phyloP scores from a whole-genome alignment of 2,113 vertebrate species.

The Drymodes brunneopygia region DNA sequence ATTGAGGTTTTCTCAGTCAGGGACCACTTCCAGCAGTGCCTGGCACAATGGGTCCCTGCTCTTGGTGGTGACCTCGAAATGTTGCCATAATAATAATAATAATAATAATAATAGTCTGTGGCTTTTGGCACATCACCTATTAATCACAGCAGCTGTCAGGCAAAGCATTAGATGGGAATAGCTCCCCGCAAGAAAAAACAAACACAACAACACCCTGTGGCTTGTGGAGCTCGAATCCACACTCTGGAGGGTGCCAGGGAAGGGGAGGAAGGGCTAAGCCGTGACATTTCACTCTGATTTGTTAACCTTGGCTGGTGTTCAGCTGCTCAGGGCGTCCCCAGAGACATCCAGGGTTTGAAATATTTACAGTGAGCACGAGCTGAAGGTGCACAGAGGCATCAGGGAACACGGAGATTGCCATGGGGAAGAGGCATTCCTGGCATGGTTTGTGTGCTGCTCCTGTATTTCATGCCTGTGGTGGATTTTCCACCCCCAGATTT shows the following conservation, averaged over 20 bases:
- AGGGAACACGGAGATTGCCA: not conserved
- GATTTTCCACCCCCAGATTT: not conserved
- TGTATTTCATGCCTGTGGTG: not conserved
- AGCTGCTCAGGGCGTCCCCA: not conserved
- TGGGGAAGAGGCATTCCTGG: not conserved
- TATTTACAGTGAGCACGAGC: slow-evolving; percentile 27
- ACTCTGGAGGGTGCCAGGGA: slow-evolving; percentile 31
- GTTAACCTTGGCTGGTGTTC: slow-evolving; percentile 54
- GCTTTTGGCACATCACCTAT: slow-evolving; percentile 53
- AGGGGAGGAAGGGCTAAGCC: slow-evolving; percentile 34
- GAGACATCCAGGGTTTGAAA: not conserved
- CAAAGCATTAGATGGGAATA: slow-evolving; percentile 23
- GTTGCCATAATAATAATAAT: slow-evolving; percentile 52
- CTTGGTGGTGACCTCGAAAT: slow-evolving; percentile 34
- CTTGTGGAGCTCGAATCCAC: slow-evolving; percentile 18
- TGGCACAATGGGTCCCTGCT: not conserved
- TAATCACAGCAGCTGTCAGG: slow-evolving; percentile 60
- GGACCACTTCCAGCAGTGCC: not conserved
- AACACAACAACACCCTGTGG: slow-evolving; percentile 38
- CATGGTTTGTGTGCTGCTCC: not conserved
- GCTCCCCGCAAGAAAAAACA: slow-evolving; percentile 58
- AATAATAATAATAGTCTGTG: slow-evolving; percentile 42
- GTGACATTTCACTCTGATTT: slow-evolving; percentile 49
- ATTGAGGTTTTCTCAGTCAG: not conserved
- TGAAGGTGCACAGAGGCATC: not conserved